These are phyloP conservation scores for Pseudolaguvia tuberculata DNA, from an alignment of 2,113 vertebrate genomes.

Conservation along the genomic window DNA sequence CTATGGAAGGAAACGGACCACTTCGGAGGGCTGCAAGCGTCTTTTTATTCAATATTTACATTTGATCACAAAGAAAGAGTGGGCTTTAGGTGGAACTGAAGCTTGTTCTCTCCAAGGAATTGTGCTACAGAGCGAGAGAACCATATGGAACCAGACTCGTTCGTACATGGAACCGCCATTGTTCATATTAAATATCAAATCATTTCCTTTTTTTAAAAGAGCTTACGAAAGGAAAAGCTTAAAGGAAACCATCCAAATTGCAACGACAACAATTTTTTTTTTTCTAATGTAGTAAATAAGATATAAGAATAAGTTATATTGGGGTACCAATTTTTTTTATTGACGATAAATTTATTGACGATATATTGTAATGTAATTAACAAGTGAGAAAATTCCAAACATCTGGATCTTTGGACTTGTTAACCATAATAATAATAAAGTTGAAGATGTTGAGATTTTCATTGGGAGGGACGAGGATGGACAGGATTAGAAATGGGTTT, in stretches of 20 bases:
- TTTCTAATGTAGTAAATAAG: too few relatives aligned
- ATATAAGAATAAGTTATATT: not conserved
- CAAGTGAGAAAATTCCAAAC: not conserved
- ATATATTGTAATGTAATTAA: not conserved
- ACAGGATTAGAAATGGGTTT: too few relatives aligned
- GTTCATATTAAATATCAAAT: constrained; percentile 50
- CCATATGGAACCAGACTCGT: constrained; percentile 37
- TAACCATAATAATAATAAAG: too few relatives aligned
- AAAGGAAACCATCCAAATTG: not conserved
- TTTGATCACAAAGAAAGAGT: constrained; percentile 53
- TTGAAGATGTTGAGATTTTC: too few relatives aligned
- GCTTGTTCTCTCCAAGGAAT: constrained; percentile 34
- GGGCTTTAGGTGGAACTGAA: constrained; percentile 36
- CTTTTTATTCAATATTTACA: constrained; percentile 65
- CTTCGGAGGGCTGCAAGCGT: constrained; percentile 55
- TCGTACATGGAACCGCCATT: constrained; percentile 54
- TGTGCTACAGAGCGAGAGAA: not conserved
- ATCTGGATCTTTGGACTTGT: not conserved
- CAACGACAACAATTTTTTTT: not conserved
- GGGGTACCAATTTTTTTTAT: not conserved
- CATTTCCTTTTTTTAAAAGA: not conserved
- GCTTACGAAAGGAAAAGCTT: not conserved
- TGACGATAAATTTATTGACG: too few relatives aligned
- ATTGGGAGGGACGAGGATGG: too few relatives aligned
- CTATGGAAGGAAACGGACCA: constrained; percentile 26